Conservation (phyloP, 2,888 invertebrate species). For the Hipparchia sbordonii region DNA sequence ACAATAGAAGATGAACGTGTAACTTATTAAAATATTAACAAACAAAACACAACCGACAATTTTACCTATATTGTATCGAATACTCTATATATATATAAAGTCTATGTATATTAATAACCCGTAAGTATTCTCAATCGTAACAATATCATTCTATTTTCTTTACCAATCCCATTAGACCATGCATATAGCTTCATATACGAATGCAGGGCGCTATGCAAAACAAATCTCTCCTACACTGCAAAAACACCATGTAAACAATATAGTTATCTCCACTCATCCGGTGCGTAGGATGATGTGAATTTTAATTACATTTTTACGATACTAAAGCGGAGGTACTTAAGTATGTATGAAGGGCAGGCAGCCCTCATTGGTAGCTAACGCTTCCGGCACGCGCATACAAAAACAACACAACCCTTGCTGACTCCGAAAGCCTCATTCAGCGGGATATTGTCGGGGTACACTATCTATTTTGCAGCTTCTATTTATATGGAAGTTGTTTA, state of each 20-base stretch:
- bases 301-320: conserved; percentile 81
- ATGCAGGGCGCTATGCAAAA: conserved; percentile 6
- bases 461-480: conserved; percentile 42
- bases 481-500: conserved; percentile 43
- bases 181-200: conserved; percentile 6
- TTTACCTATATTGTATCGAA: too few species aligned
- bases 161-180: conserved; percentile 14
- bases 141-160: conserved; percentile 12
- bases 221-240: conserved; percentile 9
- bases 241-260: conserved; percentile 32
- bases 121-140: conserved; percentile 9
- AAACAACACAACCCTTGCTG: conserved; percentile 65
- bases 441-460: conserved; percentile 43
- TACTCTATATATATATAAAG: too few species aligned
- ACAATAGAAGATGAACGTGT: not conserved
- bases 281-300: conserved; percentile 63
- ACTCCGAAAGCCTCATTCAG: conserved; percentile 57
- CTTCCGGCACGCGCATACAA: conserved; percentile 69
- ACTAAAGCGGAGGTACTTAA: conserved; percentile 67
- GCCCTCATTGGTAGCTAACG: conserved; percentile 60
- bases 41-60: too few species aligned
- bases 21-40: too few species aligned
- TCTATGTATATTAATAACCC: not conserved
- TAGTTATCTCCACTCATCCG: conserved; percentile 37
- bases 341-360: conserved; percentile 70